These are phyloP conservation scores for Patiria miniata DNA, from an alignment of 35 echinoderm and acorn worm genomes.

Conservation along the genomic window DNA sequence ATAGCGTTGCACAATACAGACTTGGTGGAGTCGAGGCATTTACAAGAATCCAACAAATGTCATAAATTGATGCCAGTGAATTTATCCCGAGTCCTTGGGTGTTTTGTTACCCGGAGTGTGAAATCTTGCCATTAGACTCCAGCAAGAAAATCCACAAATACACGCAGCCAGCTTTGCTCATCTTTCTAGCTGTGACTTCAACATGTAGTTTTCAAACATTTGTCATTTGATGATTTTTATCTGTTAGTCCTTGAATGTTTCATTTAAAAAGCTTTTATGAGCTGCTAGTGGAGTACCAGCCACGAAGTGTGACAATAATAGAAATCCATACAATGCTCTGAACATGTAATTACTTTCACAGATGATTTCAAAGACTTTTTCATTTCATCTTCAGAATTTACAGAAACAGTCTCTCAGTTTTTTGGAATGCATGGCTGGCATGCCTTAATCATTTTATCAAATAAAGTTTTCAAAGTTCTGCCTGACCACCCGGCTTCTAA, in stretches of 20 bases:
- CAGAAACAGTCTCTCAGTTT: too few species aligned
- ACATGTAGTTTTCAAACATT: background rate
- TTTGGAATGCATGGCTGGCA: too few species aligned
- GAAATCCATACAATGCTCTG: background rate
- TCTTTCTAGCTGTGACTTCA: background rate
- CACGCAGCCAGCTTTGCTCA: background rate
- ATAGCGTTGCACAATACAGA: slow-evolving; percentile 22
- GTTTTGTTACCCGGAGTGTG: slow-evolving; percentile 12
- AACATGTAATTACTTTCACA: background rate
- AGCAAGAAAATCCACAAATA: slow-evolving; percentile 2
- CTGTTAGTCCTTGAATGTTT: slow-evolving; percentile 11
- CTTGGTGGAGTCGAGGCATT: background rate
- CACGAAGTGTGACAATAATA: too few species aligned
- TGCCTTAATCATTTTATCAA: too few species aligned
- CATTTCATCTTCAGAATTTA: too few species aligned
- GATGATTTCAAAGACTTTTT: too few species aligned
- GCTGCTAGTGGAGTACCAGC: too few species aligned
- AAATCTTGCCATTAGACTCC: background rate
- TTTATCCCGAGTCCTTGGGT: slow-evolving; percentile 2
- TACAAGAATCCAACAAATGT: slow-evolving; percentile 25
- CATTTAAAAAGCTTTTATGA: background rate
- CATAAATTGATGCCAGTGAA: slow-evolving; percentile 27
- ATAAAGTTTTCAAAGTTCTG: too few species aligned
- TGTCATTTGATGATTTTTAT: background rate
- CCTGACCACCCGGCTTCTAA: too few species aligned